Conservation (phyloP, 2,113 vertebrate genomes). For the Peromyscus polionotus region DNA sequence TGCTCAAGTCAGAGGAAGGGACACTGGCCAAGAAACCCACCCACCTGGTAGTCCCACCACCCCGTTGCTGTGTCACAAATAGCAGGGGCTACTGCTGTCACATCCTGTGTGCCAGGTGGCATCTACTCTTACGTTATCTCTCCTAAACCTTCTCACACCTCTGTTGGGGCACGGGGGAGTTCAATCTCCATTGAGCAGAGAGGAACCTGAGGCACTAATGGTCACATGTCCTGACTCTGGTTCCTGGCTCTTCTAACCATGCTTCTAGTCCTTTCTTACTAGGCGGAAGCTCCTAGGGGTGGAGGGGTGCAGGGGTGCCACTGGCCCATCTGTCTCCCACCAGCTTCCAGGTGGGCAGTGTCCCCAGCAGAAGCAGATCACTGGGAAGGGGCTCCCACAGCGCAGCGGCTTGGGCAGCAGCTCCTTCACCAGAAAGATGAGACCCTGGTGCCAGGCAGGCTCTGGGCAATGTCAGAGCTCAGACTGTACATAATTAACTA, state of each 20-base stretch:
- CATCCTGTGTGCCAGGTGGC: not conserved
- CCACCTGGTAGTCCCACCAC: rapidly evolving
- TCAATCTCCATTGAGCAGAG: not conserved
- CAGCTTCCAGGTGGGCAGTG: not conserved
- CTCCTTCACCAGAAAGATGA: not conserved
- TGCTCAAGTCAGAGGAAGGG: not conserved
- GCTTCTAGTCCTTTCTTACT: not conserved
- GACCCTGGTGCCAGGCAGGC: not conserved
- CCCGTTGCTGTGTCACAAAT: not conserved
- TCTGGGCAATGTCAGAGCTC: not conserved
- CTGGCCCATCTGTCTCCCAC: not conserved
- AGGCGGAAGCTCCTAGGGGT: not conserved
- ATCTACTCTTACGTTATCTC: rapidly evolving
- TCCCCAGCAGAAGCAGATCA: not conserved
- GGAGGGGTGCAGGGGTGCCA: not conserved
- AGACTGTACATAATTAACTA: constrained; percentile 63
- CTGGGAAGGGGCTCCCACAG: not conserved
- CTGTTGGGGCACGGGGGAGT: not conserved
- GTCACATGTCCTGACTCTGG: not conserved
- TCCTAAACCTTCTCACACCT: not conserved
- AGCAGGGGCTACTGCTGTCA: too few species aligned
- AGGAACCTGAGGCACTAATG: not conserved
- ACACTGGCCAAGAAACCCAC: not conserved
- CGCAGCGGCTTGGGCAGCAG: not conserved
- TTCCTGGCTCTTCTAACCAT: not conserved